Evolutionary conservation across 2,113 vertebrate species (phyloP), one percentile per base, ranked within the genome.

Genomic region (Otocyon megalotis): DNA sequence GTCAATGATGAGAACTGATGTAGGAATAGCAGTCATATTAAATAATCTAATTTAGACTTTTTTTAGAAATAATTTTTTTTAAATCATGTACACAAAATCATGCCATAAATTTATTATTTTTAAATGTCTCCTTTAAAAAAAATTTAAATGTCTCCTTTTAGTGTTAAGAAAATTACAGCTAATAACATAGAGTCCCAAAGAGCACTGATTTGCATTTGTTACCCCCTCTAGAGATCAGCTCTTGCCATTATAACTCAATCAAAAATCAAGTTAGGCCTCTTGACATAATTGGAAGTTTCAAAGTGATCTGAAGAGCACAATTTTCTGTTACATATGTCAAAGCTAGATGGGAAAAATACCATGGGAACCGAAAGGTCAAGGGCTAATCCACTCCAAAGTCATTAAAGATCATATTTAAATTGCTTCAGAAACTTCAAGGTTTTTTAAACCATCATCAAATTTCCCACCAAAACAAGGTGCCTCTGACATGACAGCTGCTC

Each of bases 301-400:
- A 97, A 97, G 97, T 95, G 96, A 97, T 88, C 93, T 98, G 98
- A 98, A 98, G 97, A 96, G 96, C 43, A 96, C 87, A 98, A 98
- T 98, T 97, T 98, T 98, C 97, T 94, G 95, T 98, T 98, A 96
- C 90, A 97, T 79, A 96, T 96, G 98, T 98, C 98, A 98, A 98
- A 97, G 95, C 91, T 96, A 98, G 72, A 98, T 94, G 97, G 97
- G 91, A 98, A 65, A 97, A 98, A 97, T 97, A 58, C 96, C 95
- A 97, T 16, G 8, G n/a, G 97, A 97, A 95, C 87, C 97, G 67
- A 98, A 98, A 98, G 97, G 97, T 98, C 97, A 97, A 98, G 91
- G 93, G 97, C 96, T 98, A 98, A 98, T 98, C 94, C 93, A 98
- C 92, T 94, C 90, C 53, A 60, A 96, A 98, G 60, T 98, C 97